Evolutionary conservation across 2,888 invertebrate species (phyloP).

Genomic region (Alloplasta piceator): DNA sequence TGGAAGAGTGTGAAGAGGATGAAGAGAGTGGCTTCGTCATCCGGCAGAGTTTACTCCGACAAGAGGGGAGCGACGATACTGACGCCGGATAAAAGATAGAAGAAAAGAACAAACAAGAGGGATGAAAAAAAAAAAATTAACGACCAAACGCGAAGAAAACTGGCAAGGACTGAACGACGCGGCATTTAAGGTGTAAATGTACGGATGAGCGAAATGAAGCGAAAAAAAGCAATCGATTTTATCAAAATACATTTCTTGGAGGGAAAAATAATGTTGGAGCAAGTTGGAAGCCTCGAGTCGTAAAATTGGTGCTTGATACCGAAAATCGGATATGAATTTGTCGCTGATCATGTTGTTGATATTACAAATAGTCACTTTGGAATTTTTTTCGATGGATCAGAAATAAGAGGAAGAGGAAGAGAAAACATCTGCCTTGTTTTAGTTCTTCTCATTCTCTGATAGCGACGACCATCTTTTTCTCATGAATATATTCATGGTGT

Average conservation of each 20-base stretch:
- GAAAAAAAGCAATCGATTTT: slow-evolving; percentile 15
- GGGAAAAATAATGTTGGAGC: background rate
- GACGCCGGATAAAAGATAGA: slow-evolving; percentile 19
- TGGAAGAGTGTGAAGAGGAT: background rate
- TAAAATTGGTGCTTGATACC: too few species aligned
- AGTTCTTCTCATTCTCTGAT: slow-evolving; percentile 37
- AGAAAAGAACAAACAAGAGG: slow-evolving; percentile 34
- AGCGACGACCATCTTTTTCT: slow-evolving; percentile 70
- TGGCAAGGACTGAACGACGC: slow-evolving; percentile 18
- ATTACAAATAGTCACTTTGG: too few species aligned
- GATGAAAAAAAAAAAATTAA: slow-evolving; percentile 10
- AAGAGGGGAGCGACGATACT: slow-evolving; percentile 1
- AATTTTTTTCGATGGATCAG: background rate
- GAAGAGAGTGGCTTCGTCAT: slow-evolving; percentile 34
- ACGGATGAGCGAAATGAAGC: background rate
- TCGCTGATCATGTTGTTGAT: too few species aligned
- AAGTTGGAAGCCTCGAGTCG: too few species aligned
- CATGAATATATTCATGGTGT: slow-evolving; percentile 74
- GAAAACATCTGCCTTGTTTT: slow-evolving; percentile 36
- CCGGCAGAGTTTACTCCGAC: slow-evolving; percentile 30
- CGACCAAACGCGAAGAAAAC: slow-evolving; percentile 28
- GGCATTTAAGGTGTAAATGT: background rate
- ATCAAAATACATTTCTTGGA: background rate
- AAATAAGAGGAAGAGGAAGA: slow-evolving; percentile 12
- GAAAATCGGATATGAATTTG: too few species aligned